Evolutionary conservation across 2,113 vertebrate genomes (phyloP).

Genomic region (Cyprichromis sp.): DNA sequence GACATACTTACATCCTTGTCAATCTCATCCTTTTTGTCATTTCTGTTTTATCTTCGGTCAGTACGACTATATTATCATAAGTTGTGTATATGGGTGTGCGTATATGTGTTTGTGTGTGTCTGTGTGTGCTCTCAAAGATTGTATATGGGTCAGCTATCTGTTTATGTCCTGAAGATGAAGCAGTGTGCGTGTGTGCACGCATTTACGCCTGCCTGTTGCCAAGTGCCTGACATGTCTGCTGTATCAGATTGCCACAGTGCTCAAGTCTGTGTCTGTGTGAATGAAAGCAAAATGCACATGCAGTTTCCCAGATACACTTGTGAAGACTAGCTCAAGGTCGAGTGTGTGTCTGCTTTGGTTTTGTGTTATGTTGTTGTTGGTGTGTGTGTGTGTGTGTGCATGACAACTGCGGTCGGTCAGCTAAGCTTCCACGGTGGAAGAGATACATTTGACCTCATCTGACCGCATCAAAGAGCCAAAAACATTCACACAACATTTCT

Average conservation of each 20-base stretch:
- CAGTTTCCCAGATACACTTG: neutral
- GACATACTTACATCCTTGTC: neutral
- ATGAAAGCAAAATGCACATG: neutral
- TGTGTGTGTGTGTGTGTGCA: neutral
- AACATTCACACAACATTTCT: conserved; percentile 2
- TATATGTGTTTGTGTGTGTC: neutral
- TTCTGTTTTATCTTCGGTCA: neutral
- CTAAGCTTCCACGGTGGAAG: neutral
- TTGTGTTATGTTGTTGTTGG: neutral
- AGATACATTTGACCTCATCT: conserved; percentile 2
- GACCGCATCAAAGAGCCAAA: neutral
- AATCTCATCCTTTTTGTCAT: neutral
- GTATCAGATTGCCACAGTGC: conserved; percentile 1
- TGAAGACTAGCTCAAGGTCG: neutral
- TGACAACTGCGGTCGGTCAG: neutral
- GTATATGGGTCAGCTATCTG: neutral
- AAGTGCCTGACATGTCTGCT: neutral
- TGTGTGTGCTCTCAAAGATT: neutral
- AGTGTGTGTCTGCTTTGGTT: neutral
- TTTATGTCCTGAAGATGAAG: neutral
- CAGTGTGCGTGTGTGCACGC: neutral
- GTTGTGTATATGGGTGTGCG: neutral
- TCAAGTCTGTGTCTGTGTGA: neutral
- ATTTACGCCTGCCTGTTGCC: neutral
- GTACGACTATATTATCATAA: neutral